Evolutionary conservation across 2,888 invertebrate genomes (phyloP).

Genomic region (Glaucopsyche alexis): DNA sequence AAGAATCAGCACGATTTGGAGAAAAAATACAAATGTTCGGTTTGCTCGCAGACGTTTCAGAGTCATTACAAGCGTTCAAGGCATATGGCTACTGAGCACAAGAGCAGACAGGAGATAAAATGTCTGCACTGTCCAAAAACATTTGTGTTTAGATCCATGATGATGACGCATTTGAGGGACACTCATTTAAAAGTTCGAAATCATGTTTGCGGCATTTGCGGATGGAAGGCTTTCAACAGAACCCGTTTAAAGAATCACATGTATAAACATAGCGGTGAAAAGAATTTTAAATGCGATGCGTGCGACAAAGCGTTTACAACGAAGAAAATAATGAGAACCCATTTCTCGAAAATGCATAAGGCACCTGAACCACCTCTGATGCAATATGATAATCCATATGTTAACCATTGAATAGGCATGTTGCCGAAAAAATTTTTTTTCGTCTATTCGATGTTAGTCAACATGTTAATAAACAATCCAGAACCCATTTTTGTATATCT

Average conservation of each 20-base stretch:
- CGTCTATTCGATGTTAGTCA: too few species aligned
- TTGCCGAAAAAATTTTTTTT: too few species aligned
- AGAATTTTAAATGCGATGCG: constrained; percentile 67
- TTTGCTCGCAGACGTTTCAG: constrained; percentile 62
- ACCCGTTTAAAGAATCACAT: constrained; percentile 75
- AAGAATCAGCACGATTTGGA: constrained; percentile 66
- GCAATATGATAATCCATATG: constrained; percentile 53
- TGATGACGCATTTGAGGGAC: constrained; percentile 70
- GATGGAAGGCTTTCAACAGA: constrained; percentile 68
- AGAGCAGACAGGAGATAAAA: constrained; percentile 64
- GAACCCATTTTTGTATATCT: too few species aligned
- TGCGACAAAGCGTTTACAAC: constrained; percentile 71
- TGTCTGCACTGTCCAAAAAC: constrained; percentile 71
- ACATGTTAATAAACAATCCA: too few species aligned
- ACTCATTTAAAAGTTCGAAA: constrained; percentile 67
- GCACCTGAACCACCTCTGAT: constrained; percentile 45
- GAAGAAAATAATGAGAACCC: constrained; percentile 69
- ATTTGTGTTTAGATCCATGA: constrained; percentile 70
- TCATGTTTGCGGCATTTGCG: constrained; percentile 65
- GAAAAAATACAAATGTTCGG: constrained; percentile 74
- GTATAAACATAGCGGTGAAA: constrained; percentile 73
- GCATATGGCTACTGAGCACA: constrained; percentile 68
- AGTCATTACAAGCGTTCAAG: constrained; percentile 66
- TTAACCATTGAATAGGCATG: constrained; percentile 47
- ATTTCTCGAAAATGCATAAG: constrained; percentile 67